These are phyloP conservation scores for Phenganax marumi DNA, from an alignment of 92 coral and sea anemone species.

Conservation along the genomic window DNA sequence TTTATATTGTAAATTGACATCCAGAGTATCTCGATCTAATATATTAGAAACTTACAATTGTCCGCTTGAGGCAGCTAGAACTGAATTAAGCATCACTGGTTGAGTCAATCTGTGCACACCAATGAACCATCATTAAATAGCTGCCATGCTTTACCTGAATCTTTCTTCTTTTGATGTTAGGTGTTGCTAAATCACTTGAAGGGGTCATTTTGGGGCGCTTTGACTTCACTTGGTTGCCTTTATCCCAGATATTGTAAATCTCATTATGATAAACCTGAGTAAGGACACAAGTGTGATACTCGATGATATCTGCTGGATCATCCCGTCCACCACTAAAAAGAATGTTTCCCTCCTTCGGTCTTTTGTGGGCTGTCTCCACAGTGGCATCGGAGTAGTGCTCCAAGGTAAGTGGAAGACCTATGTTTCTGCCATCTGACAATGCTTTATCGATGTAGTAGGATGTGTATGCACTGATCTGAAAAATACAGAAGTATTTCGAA, in stretches of 20 bases:
- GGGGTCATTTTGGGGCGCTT: conserved; percentile 7
- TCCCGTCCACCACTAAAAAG: conserved; percentile 55
- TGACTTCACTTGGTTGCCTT: conserved; percentile 9
- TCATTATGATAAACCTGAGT: conserved; percentile 12
- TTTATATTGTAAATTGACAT: no score
- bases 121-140: not conserved
- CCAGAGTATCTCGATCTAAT: no score
- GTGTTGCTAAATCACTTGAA: not conserved
- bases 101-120: not conserved
- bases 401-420: conserved; percentile 42
- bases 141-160: not conserved
- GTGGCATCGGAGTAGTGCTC: conserved; percentile 55
- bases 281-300: conserved; percentile 53
- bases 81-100: not conserved
- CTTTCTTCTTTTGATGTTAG: not conserved
- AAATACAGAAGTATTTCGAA: no score
- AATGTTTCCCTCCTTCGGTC: conserved; percentile 47
- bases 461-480: conserved; percentile 36
- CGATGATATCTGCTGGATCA: conserved; percentile 25
- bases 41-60: no score
- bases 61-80: not conserved
- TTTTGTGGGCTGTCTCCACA: conserved; percentile 62
- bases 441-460: conserved; percentile 49
- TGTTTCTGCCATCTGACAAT: conserved; percentile 35
- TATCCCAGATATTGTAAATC: conserved; percentile 7